Conservation (phyloP, 1,140 invertebrate species). For the Sycophila sp. region DNA sequence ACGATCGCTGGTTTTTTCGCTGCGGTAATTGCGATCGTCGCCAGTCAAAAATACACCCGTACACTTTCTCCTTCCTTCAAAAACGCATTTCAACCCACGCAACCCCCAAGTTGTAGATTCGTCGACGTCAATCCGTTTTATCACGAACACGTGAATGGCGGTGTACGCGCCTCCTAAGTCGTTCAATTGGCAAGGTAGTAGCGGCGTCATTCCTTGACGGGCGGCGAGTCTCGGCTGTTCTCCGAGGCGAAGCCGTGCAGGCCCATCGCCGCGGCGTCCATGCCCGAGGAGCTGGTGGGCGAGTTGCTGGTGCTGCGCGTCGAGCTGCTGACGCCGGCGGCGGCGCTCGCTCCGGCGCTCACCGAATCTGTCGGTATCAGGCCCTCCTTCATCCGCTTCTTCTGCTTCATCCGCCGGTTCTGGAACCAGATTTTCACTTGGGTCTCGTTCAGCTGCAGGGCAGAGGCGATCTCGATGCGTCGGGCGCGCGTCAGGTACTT, state of each 20-base stretch:
- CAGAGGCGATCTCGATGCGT: constrained; percentile 96
- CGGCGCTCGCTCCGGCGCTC: constrained; percentile 15
- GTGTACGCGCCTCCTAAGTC: too few species aligned
- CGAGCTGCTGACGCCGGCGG: constrained; percentile 32
- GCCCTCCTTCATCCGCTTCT: constrained; percentile 92
- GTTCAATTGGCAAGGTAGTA: neutral
- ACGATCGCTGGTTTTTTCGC: too few species aligned
- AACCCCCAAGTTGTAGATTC: neutral
- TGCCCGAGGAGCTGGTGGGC: constrained; percentile 55
- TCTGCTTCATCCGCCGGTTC: constrained; percentile 93
- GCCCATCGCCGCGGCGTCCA: constrained; percentile 1
- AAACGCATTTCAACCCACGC: too few species aligned
- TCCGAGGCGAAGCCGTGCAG: constrained; percentile 39
- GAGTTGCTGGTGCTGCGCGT: constrained; percentile 65
- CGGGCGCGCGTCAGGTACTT: constrained; percentile 97
- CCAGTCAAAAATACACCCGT: too few species aligned
- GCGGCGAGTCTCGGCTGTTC: constrained; percentile 61
- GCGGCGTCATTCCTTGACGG: constrained; percentile 58
- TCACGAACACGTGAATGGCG: neutral
- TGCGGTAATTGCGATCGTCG: too few species aligned
- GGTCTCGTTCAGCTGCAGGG: constrained; percentile 96
- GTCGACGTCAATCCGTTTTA: neutral
- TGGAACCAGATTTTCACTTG: constrained; percentile 88
- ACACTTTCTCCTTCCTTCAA: too few species aligned
- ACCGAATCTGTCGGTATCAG: constrained; percentile 74